Base-by-base conservation (phyloP, 2,797 vertebrate species). In the Columba guinea region DNA sequence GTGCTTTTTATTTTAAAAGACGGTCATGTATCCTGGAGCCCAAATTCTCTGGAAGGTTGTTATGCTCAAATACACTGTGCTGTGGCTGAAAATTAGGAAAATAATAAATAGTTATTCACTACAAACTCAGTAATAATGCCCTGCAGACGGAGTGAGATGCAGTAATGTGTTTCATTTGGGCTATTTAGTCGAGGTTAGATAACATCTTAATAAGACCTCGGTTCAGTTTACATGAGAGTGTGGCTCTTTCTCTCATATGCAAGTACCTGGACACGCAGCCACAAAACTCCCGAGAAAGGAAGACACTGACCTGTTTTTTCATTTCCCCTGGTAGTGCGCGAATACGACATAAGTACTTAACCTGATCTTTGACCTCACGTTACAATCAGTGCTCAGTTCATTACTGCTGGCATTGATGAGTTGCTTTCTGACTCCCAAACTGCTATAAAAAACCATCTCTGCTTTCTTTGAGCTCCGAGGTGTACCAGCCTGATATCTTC, bases 1-100 rank as follows among this genome's bases (percentile, higher is more conserved):
- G 30, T 35, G 37, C 10, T 53, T 51, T 89, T 64, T 37, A 10
- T 71, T 90, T 91, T 44, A 35, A 37, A 80, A 89, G 44, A 7
- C 30, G 85, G n/a, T 5, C 53, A 10, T 63, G 26, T 27, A 27
- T 53, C 34, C 48, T 65, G 51, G 46, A 79, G 46, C 24, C 35
- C 37, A 91, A 68, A 27, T 51, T 73, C 17, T 7, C 1, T 48
- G 60, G 62, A 78, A 53, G 32, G 48, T 53, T 76, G 60, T 49
- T 84, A 16, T 30, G 58, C 30, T 78, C 32, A 80, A 52, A 52
- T 7, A 81, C 5, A 17, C 8, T 32, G 13, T 41, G 44, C 37
- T 60, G 55, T 55, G 83, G 21, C 37, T 52, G 63, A 37, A 87
- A 95, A 81, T 55, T 37, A 93, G 68, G 49, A 6, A 68, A 90